Base-by-base conservation (phyloP, 1,140 invertebrate species). In the Meloidogyne exigua region DNA sequence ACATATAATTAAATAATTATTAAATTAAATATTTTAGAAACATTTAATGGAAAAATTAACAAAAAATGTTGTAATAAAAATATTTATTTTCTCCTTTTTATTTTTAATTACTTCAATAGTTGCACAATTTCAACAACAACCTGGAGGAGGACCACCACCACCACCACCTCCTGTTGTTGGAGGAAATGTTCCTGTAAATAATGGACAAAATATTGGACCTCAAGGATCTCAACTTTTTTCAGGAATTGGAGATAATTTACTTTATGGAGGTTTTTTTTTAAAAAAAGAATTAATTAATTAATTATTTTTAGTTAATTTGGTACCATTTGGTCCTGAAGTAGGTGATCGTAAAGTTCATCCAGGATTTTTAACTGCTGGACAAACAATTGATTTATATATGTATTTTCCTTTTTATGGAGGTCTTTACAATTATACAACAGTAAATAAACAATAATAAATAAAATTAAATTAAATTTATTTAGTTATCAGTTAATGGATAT, bases 351-450 rank as follows among this genome's bases (percentile, higher is more conserved):
- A 84, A 79, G 86, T 87, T 15, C 79, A 80, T 69, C 85, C 86
- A 11, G 86, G 86, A 25, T 77, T 87, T 36, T 44, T 87, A 28
- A 87, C 85, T n/a, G 79, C 84, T 70, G 85, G 85, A 26, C 87
- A 88, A 66, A 87, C 85, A 10, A 87, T 87, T 57, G 86, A 87
- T 75, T 70, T 87, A 15, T 83, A 87, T 62, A 80, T 85, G 81
- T 87, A 80, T 71, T 87, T 87, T 78, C 85, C 85, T 10, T 87
- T 86, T 71, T 87, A 87, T 72, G 85, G 85, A 66, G 85, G 85
- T 28, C 76, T 81, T 36, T 87, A 87, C 80, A 87, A 87, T 78
- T 87, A 87, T 82, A 87, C 85, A 42, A 87, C 85, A n/a, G 84
- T 87, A 75, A 49, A 32, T 32, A 32, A 32, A 32, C 7, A 32